Evolutionary conservation across 2,888 invertebrate genomes (phyloP), one percentile per base, ranked within the genome.

Genomic region (Bhutanitis thaidina): DNA sequence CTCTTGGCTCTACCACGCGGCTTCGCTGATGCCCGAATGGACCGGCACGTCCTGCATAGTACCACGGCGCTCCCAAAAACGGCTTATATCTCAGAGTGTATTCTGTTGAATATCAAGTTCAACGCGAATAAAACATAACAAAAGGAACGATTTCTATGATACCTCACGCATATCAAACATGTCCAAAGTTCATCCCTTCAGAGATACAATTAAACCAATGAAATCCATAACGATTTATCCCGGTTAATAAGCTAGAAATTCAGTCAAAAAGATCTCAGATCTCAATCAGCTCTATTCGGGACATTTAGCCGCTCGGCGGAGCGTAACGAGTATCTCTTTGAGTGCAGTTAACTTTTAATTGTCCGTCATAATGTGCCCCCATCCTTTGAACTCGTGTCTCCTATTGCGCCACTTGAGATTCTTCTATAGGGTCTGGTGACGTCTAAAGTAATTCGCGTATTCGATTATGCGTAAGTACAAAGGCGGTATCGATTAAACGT

Each of bases 301-400:
- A 48, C 44, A 60, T 64, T 71, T 68, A 65, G 64, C 51, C 64
- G 69, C 61, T 65, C 66, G 65, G 68, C 71, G 57, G 65, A 73
- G 75, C 80, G 68, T 61, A 64, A 71, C 70, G 69, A 79, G 59
- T 54, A 52, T 54, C 60, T 46, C 78, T 79, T 80, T 77, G 76
- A 74, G 61, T 61, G 56, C 65, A 67, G 63, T 67, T 67, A 78
- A 82, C 72, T 81, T 83, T 79, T 82, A 82, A 83, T 83, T 81
- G 81, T 64, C 56, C 59, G 57, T 58, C 20, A 36, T 37, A 49
- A 45, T 46, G 41, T 13, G 15, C 45, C 36, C 64, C 55, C 55
- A 56, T 60, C 65, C 74, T 81, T 80, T 80, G 80, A 77, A 58
- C 65, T 74, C 48, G 71, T n/a, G 69, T 80, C 68, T 61, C 59